Percentiles rank a stretch among this genome's conserved stretches.
These are phyloP conservation scores for Smutsia gigantea DNA, from an alignment of 2,797 vertebrate species.

Conservation along the genomic window DNA sequence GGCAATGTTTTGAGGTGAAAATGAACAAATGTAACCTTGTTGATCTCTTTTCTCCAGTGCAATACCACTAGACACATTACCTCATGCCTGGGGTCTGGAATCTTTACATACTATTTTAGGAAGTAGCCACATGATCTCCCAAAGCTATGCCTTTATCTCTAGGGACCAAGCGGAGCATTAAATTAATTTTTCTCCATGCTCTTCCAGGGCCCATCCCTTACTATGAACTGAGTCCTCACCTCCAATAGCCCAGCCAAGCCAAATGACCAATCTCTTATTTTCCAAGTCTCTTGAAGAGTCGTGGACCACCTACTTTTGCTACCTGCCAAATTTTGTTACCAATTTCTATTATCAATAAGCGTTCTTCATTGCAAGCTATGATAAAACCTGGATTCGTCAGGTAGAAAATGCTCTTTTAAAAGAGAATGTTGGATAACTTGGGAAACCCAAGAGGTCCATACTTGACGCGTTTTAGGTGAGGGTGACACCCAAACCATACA, in stretches of 20 bases:
- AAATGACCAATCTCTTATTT: neutral
- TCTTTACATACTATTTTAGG: neutral
- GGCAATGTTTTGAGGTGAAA: neutral
- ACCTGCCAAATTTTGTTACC: neutral
- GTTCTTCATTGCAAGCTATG: neutral
- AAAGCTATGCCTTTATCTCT: neutral
- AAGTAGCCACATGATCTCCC: neutral
- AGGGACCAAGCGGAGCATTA: neutral
- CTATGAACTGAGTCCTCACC: neutral
- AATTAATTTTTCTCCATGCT: neutral
- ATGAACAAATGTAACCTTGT: neutral
- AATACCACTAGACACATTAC: neutral
- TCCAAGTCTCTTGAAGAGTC: neutral
- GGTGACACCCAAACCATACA: neutral
- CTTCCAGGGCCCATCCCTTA: neutral
- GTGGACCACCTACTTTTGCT: neutral
- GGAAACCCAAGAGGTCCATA: neutral
- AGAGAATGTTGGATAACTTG: neutral
- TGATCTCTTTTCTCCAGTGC: neutral
- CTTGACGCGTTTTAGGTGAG: neutral
- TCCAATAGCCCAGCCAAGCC: neutral
- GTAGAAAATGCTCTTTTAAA: neutral
- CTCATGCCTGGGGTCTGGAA: neutral
- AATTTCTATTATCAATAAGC: neutral
- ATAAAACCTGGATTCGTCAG: neutral